Evolutionary conservation across 2,888 invertebrate genomes (phyloP).

Genomic region (Bombylius discolor): DNA sequence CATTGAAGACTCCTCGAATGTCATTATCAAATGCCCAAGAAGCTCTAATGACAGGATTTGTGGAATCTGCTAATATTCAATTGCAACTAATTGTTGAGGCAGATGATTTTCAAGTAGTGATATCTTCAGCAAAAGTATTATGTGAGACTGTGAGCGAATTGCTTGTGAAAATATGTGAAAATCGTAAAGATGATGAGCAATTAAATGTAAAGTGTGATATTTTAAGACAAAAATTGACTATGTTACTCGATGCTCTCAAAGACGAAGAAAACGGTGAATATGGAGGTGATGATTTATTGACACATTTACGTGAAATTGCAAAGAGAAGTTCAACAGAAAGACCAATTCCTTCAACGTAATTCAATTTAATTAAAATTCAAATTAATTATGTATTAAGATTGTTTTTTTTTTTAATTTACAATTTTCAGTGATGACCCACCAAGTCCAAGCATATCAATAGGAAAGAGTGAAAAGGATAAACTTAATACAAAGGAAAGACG

Average conservation of each 20-base stretch:
- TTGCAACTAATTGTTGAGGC: constrained; percentile 77
- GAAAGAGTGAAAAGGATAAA: constrained; percentile 43
- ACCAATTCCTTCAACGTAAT: constrained; percentile 1
- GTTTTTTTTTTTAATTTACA: background rate
- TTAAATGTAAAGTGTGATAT: constrained; percentile 55
- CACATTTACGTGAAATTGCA: constrained; percentile 28
- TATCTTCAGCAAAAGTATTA: constrained; percentile 58
- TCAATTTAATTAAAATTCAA: background rate
- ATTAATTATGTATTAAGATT: background rate
- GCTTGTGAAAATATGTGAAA: constrained; percentile 47
- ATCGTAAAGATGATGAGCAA: constrained; percentile 47
- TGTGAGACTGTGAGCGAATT: constrained; percentile 72
- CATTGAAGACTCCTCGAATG: constrained; percentile 43
- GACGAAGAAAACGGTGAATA: constrained; percentile 46
- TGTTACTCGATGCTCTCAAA: constrained; percentile 56
- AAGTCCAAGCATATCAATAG: constrained; percentile 34
- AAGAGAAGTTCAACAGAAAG: constrained; percentile 1
- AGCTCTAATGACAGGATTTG: constrained; percentile 50
- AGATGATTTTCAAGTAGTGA: constrained; percentile 57
- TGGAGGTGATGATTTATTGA: constrained; percentile 30
- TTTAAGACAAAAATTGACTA: constrained; percentile 59
- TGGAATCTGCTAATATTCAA: constrained; percentile 63
- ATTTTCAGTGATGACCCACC: background rate
- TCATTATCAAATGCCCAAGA: constrained; percentile 41
- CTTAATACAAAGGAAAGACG: constrained; percentile 37